Percentiles rank a stretch among this genome's conserved stretches.
Conservation (phyloP, 2,888 invertebrate species). For the Watsonalla cultraria region DNA sequence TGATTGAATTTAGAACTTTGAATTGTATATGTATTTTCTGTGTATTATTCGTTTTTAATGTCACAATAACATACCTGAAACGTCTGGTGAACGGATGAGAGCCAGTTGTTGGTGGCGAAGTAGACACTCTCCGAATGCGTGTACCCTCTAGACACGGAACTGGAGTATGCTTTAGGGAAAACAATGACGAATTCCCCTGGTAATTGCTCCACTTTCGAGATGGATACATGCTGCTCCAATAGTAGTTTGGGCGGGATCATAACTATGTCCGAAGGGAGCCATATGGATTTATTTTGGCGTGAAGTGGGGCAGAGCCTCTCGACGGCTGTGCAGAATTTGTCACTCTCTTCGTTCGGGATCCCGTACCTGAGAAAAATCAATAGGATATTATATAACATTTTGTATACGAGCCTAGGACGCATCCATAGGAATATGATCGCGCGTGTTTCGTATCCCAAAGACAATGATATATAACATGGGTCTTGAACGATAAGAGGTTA, state of each 20-base stretch:
- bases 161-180: constrained; percentile 91
- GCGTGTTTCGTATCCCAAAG: not conserved
- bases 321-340: constrained; percentile 86
- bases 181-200: constrained; percentile 94
- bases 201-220: constrained; percentile 89
- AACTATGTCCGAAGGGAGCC: constrained; percentile 94
- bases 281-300: constrained; percentile 89
- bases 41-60: too few relatives aligned
- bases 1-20: too few relatives aligned
- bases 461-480: too few relatives aligned
- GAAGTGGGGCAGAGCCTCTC: constrained; percentile 88
- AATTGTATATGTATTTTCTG: too few relatives aligned
- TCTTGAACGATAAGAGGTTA: too few relatives aligned
- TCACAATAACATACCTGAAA: too few relatives aligned
- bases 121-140: constrained; percentile 95
- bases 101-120: constrained; percentile 90
- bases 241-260: constrained; percentile 94
- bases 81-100: constrained; percentile 83
- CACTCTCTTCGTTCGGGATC: constrained; percentile 87
- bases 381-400: not conserved
- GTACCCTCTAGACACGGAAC: constrained; percentile 92
- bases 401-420: too few relatives aligned
- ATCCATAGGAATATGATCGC: too few relatives aligned
- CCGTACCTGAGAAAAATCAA: constrained; percentile 79
- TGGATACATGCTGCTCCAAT: constrained; percentile 85